phyloP scores from a whole-genome alignment of 2,113 vertebrate genomes.

The Dasyornis broadbenti region DNA sequence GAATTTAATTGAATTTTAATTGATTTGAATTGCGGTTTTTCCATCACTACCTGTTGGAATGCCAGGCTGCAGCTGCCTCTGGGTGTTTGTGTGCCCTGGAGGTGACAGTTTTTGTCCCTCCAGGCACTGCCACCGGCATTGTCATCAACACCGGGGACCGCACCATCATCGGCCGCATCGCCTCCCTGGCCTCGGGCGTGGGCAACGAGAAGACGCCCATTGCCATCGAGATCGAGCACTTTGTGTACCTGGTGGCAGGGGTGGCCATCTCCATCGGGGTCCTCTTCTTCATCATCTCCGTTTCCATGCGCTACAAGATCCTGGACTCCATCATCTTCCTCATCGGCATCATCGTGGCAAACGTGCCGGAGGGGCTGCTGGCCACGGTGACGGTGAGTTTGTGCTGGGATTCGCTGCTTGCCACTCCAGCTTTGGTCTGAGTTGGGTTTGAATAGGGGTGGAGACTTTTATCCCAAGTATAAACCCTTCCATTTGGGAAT shows the following conservation, averaged over 20 bases:
- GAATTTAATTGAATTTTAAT: too few relatives aligned
- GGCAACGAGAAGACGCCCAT: constrained; percentile 79
- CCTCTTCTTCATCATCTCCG: constrained; percentile 77
- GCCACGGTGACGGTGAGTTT: constrained; percentile 79
- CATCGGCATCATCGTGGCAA: constrained; percentile 82
- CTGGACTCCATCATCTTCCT: constrained; percentile 80
- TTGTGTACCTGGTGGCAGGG: constrained; percentile 77
- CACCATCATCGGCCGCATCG: constrained; percentile 78
- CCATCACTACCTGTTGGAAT: neutral
- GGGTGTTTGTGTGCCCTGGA: neutral
- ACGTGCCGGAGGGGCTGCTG: constrained; percentile 79
- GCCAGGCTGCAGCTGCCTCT: neutral
- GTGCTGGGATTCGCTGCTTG: neutral
- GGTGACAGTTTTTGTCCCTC: neutral
- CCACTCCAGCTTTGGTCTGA: neutral
- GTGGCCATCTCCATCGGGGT: constrained; percentile 74
- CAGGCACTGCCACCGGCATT: constrained; percentile 75
- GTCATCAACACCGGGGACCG: constrained; percentile 79
- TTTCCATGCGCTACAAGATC: constrained; percentile 70
- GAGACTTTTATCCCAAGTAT: neutral
- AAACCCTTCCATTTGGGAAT: neutral
- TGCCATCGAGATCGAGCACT: constrained; percentile 78
- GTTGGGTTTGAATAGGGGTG: neutral
- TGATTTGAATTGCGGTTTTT: neutral
- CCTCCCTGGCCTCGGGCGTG: constrained; percentile 73